phyloP scores from a whole-genome alignment of 2,888 invertebrate genomes.

The Cyclophora albipunctata region DNA sequence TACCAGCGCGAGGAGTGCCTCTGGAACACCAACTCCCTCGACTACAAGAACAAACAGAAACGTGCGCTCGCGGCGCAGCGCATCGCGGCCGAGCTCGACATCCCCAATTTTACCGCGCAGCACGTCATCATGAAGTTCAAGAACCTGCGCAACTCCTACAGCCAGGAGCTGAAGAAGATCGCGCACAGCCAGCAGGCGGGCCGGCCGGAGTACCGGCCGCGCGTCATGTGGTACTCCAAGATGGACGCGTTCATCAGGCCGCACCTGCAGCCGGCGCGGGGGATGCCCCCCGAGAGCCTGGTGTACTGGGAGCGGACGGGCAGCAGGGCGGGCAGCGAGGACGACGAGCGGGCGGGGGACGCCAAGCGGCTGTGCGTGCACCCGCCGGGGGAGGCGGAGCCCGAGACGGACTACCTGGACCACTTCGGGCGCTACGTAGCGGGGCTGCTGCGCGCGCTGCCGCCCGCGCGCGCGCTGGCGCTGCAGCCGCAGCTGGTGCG shows the following conservation, averaged over 20 bases:
- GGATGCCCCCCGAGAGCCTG: neutral
- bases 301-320: neutral
- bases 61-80: conserved; percentile 25
- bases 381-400: neutral
- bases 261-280: conserved; percentile 25
- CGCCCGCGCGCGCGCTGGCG: conserved; percentile 25
- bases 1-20: conserved; percentile 37
- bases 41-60: conserved; percentile 30
- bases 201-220: conserved; percentile 30
- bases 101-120: conserved; percentile 34
- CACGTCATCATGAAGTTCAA: conserved; percentile 50
- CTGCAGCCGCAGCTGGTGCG: conserved; percentile 33
- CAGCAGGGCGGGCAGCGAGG: neutral
- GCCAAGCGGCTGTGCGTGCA: neutral
- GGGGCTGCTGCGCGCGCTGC: conserved; percentile 31
- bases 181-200: conserved; percentile 7
- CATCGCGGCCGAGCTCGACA: conserved; percentile 35
- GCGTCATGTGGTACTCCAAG: conserved; percentile 35
- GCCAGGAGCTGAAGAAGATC: conserved; percentile 50
- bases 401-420: neutral
- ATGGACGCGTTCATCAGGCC: conserved; percentile 45
- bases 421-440: conserved; percentile 37
- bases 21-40: conserved; percentile 33
- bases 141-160: conserved; percentile 47
- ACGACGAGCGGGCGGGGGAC: neutral